Base-by-base conservation (phyloP, 2,888 invertebrate genomes). In the Caenorhabditis virilis region DNA sequence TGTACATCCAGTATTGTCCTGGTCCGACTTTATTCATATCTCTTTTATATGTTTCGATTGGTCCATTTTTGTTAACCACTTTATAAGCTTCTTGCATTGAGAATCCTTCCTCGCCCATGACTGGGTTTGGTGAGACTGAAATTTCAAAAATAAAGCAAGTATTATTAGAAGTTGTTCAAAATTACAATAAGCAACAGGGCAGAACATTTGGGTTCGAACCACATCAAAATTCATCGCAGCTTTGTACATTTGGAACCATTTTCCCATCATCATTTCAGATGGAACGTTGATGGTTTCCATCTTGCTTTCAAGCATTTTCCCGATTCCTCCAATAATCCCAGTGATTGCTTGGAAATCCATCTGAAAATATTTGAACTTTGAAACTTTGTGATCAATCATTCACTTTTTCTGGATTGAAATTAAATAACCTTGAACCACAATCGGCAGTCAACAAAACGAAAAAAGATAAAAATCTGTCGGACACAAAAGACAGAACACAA, bases 1-100 rank as follows among this genome's bases (percentile, higher is more conserved):
- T 83, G 71, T 83, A 83, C 80, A 83, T 83, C 83, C 83, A 83
- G 63, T 78, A 83, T 60, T 80, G 77, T 43, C 83, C 83, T 23
- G 81, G 72, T 35, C 81, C 83, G 50, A 81, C 74, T 49, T 80
- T 81, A 69, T 78, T 78, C 72, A 83, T 68, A 63, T 83, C 83
- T 26, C 82, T 62, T 60, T 83, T 82, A 72, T 81, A 83, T 22
- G 82, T 83, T 62, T 83, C 83, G 53, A 83, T 78, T 25, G 80
- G 83, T 2, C 83, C 83, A 51, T 71, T 77, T 66, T 83, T 83
- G n/a, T 81, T 76, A 23, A 77, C 74, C 9, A 76, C 77, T 60
- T 80, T 60, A 59, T 82, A 83, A 20, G 82, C 83, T 53, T 83
- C 83, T 51, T 83, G 79, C 63, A 83, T 83, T 25, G 82, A 81